phyloP scores from a whole-genome alignment of 2,797 vertebrate species.

The Hoplostethus mediterraneus region DNA sequence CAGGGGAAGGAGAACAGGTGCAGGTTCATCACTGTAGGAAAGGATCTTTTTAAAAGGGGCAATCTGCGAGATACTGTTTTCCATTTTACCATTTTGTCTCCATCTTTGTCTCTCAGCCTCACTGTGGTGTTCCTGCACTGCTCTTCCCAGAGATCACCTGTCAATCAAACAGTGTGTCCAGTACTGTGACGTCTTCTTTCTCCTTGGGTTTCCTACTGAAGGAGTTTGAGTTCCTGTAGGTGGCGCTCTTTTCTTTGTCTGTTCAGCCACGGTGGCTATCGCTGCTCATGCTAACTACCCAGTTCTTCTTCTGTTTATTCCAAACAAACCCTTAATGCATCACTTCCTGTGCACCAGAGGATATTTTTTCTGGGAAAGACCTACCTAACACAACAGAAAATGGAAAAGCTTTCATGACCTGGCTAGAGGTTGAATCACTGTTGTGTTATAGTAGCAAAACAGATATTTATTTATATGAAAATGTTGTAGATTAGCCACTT shows the following conservation, averaged over 20 bases:
- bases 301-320: no score
- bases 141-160: not conserved
- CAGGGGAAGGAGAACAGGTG: slow-evolving; percentile 66
- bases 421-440: no score
- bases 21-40: slow-evolving; percentile 50
- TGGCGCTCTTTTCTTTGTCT: no score
- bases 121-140: not conserved
- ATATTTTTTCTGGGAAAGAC: no score
- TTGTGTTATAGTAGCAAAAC: not conserved
- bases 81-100: not conserved
- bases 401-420: no score
- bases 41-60: not conserved
- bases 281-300: no score
- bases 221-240: not conserved
- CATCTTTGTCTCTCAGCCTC: not conserved
- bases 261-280: no score
- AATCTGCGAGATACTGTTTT: not conserved
- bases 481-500: not conserved
- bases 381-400: no score
- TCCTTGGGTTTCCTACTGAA: not conserved
- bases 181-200: not conserved
- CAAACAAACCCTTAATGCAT: not conserved
- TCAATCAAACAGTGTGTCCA: not conserved
- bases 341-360: not conserved
- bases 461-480: not conserved